Percentiles rank a stretch among this genome's conserved stretches.
These are phyloP conservation scores for Gymnogyps californianus DNA, from an alignment of 2,113 vertebrate species.

Conservation along the genomic window DNA sequence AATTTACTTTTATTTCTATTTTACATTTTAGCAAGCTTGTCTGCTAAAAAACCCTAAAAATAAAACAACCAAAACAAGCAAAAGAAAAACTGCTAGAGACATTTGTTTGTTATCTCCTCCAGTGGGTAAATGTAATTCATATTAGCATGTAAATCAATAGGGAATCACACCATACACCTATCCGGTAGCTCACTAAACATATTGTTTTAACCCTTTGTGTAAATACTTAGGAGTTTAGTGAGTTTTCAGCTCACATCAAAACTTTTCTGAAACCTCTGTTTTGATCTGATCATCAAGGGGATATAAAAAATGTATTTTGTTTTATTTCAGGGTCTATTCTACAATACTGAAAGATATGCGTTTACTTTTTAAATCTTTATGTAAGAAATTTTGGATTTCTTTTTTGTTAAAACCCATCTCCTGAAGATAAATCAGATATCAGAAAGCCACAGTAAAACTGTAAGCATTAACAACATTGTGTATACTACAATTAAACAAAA, in stretches of 20 bases:
- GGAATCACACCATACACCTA: not conserved
- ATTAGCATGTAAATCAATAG: not conserved
- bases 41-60: not conserved
- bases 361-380: not conserved
- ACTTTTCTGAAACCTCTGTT: not conserved
- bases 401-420: not conserved
- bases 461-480: constrained; percentile 10
- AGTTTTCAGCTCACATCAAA: not conserved
- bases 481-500: constrained; percentile 31
- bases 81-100: not conserved
- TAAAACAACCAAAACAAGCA: not conserved
- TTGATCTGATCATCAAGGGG: not conserved
- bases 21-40: not conserved
- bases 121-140: not conserved
- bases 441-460: not conserved
- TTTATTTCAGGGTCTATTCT: not conserved
- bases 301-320: not conserved
- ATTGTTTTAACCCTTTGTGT: not conserved
- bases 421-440: not conserved
- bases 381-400: not conserved
- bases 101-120: not conserved
- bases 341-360: not conserved
- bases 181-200: not conserved
- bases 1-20: not conserved
- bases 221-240: not conserved